Conservation (phyloP, 2,113 vertebrate species). For the Tachuris rubrigastra region DNA sequence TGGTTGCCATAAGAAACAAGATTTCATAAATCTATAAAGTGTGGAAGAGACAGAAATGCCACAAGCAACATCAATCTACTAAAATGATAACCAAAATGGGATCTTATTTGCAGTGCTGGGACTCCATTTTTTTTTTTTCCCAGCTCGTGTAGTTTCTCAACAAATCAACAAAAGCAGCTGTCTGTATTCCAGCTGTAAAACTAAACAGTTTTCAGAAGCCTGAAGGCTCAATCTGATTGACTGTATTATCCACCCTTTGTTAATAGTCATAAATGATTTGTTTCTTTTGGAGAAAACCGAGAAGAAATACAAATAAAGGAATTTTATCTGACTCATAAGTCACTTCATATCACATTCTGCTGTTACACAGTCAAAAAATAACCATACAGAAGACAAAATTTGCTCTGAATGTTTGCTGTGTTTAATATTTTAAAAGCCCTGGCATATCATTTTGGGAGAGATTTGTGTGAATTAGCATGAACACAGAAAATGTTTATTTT, state of each 20-base stretch:
- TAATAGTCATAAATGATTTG: constrained; percentile 32
- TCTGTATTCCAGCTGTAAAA: background rate
- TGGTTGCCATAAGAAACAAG: constrained; percentile 56
- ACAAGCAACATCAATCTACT: constrained; percentile 24
- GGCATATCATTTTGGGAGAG: background rate
- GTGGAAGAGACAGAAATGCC: constrained; percentile 9
- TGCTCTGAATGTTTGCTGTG: background rate
- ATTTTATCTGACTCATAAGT: background rate
- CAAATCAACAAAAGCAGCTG: constrained; percentile 6
- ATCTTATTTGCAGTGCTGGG: background rate
- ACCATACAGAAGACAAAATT: background rate
- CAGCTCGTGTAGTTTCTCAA: background rate
- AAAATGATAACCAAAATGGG: background rate
- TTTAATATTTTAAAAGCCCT: constrained; percentile 2
- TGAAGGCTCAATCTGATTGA: background rate
- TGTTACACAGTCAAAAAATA: background rate
- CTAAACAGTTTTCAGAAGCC: constrained; percentile 8
- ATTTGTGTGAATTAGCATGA: background rate
- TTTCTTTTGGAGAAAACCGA: background rate
- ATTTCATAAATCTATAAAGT: constrained; percentile 41
- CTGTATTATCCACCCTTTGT: background rate
- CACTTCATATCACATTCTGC: background rate
- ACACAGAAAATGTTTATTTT: constrained; percentile 9
- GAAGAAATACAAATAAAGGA: constrained; percentile 4
- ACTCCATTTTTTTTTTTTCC: background rate